These are phyloP conservation scores for Coptodon bakossiorum DNA, from an alignment of 2,113 vertebrate species.

Conservation along the genomic window DNA sequence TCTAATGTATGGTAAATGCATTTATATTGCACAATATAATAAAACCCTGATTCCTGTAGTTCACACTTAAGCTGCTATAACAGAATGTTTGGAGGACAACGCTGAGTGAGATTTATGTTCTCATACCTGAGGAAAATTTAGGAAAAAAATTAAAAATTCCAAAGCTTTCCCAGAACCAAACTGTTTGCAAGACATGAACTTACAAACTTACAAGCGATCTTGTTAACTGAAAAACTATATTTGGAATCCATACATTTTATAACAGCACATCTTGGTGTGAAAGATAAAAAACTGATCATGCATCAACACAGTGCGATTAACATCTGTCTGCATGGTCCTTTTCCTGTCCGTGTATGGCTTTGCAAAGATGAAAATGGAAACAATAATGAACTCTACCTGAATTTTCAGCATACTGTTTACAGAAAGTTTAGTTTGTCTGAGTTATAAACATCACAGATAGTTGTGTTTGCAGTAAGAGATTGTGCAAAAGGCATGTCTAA, in stretches of 20 bases:
- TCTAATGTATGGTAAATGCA: background rate
- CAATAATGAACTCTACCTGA: background rate
- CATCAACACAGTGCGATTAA: background rate
- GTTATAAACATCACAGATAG: background rate
- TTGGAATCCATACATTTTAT: background rate
- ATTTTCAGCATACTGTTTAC: background rate
- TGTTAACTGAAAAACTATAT: background rate
- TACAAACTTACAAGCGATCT: background rate
- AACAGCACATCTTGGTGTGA: background rate
- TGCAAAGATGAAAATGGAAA: background rate
- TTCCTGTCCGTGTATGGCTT: background rate
- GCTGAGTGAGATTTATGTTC: background rate
- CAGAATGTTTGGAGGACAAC: background rate
- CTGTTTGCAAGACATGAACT: background rate
- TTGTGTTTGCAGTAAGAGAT: background rate
- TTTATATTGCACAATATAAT: background rate
- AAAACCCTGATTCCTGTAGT: background rate
- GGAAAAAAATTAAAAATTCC: background rate
- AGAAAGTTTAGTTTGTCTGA: constrained; percentile 46
- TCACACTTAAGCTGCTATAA: background rate
- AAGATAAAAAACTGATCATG: background rate
- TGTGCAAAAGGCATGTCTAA: background rate
- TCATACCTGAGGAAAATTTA: background rate
- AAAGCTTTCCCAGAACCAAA: background rate
- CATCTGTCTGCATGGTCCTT: background rate